phyloP scores from a whole-genome alignment of 2,113 vertebrate species.

The Notarius lentiginosus region DNA sequence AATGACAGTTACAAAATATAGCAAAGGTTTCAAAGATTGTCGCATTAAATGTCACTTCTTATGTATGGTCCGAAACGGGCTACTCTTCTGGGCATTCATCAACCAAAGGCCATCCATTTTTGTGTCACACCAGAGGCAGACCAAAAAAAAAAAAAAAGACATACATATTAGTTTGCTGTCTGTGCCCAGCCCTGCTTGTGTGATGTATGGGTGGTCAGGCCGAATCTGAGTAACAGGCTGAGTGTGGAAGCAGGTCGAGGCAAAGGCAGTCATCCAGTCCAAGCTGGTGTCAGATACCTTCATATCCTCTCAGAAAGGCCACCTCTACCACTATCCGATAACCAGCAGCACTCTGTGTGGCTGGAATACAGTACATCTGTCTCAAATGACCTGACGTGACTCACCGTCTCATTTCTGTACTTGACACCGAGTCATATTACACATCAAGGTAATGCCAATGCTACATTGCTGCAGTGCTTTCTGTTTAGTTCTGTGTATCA shows the following conservation, averaged over 20 bases:
- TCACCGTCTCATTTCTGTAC: constrained; percentile 20
- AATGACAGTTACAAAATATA: background rate
- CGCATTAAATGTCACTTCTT: constrained; percentile 22
- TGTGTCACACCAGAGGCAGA: constrained; percentile 26
- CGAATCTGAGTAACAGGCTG: constrained; percentile 26
- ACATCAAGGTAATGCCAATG: constrained; percentile 14
- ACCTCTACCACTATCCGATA: constrained; percentile 24
- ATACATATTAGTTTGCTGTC: constrained; percentile 18
- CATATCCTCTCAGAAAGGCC: constrained; percentile 18
- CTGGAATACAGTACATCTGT: constrained; percentile 32
- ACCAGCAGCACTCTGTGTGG: constrained; percentile 22
- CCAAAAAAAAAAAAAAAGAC: constrained; percentile 8
- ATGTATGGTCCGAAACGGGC: constrained; percentile 5
- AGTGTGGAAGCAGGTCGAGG: constrained; percentile 22
- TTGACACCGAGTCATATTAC: constrained; percentile 44
- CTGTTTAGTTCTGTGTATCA: constrained; percentile 35
- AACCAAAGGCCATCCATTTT: constrained; percentile 19
- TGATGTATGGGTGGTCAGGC: constrained; percentile 41
- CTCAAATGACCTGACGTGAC: constrained; percentile 45
- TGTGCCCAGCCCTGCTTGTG: constrained; percentile 6
- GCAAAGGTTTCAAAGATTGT: background rate
- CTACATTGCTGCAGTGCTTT: background rate
- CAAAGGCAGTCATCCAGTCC: constrained; percentile 43
- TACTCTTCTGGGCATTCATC: constrained; percentile 10
- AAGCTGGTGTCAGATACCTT: constrained; percentile 42